These are phyloP conservation scores for Bos indicus DNA, from an alignment of 2,113 vertebrate genomes.

Conservation along the genomic window DNA sequence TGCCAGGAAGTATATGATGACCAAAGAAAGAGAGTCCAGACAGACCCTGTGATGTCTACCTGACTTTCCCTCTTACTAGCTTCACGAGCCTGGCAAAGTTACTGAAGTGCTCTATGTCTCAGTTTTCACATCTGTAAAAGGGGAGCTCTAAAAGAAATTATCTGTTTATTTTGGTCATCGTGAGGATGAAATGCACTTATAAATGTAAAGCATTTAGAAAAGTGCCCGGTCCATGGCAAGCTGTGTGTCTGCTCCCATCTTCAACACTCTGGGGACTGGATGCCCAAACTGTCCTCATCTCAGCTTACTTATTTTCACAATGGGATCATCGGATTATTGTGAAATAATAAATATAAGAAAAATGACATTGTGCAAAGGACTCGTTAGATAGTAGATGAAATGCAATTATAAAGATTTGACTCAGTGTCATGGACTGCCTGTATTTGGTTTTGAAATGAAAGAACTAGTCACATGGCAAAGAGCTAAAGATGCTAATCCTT, in stretches of 20 bases:
- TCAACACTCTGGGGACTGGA: background rate
- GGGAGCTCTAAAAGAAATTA: background rate
- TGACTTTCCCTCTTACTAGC: background rate
- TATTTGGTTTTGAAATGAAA: constrained; percentile 24
- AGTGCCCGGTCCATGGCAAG: background rate
- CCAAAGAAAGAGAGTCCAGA: background rate
- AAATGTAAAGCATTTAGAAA: background rate
- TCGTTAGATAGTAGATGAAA: background rate
- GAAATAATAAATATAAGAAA: background rate
- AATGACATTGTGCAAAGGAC: background rate
- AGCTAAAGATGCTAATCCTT: background rate
- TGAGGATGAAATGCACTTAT: background rate
- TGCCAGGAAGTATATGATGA: background rate
- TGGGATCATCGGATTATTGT: background rate
- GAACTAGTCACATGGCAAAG: background rate
- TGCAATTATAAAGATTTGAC: background rate
- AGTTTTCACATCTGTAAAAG: background rate
- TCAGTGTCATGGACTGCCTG: background rate
- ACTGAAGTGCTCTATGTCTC: background rate
- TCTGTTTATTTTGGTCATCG: background rate
- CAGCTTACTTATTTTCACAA: background rate
- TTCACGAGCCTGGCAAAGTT: background rate
- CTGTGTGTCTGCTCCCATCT: background rate
- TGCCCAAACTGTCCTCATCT: background rate
- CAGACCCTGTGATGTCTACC: background rate